Base-by-base conservation (phyloP, 2,113 vertebrate species). In the Marcusenius ussheri region DNA sequence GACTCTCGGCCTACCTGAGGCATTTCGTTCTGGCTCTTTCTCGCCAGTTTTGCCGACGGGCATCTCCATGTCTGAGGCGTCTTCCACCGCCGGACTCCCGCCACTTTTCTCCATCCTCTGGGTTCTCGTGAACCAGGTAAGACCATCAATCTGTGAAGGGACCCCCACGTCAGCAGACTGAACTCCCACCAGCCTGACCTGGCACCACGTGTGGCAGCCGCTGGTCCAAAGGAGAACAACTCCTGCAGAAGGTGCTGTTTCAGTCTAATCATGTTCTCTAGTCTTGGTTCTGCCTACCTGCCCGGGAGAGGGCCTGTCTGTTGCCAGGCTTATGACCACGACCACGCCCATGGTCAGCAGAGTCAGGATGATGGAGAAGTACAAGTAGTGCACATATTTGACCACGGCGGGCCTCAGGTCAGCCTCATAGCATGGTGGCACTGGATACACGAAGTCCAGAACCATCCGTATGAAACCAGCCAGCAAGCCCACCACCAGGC, bases 121-220 rank as follows among this genome's bases (percentile, higher is more conserved):
- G 70, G 92, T 97, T 94, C 96, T 96, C 0, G 97, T 99, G 93
- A 96, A 98, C 98, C 98, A 99, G 50, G 97, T 99, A 47, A 99
- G 95, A 5, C 95, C 96, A 58, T 94, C 96, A 45, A 99, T 91
- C 98, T 99, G 93, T 49, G n/a, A 56, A 27, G 83, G 42, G 49
- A 39, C 74, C 15, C 27, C 74, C 17, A 39, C 15, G 8, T 42
- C 35, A 80, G 13, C 31, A 21, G 35, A 19, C 27, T 15, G 31
- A 39, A 39, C 17, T 19, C 42, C 31, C 74, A 70, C 19, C 47
- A 45, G 13, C 83, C 19, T n/a, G 45, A 11, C 83, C 19, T n/a
- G 45, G 42, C 83, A 47, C 5, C 31, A 45, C 5, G 0, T 21
- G 15, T 7, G 77, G 42, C 8, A 11, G 84, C 45, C 13, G n/a